phyloP scores from a whole-genome alignment of 1,140 invertebrate species.

The Zaprionus vittiger region DNA sequence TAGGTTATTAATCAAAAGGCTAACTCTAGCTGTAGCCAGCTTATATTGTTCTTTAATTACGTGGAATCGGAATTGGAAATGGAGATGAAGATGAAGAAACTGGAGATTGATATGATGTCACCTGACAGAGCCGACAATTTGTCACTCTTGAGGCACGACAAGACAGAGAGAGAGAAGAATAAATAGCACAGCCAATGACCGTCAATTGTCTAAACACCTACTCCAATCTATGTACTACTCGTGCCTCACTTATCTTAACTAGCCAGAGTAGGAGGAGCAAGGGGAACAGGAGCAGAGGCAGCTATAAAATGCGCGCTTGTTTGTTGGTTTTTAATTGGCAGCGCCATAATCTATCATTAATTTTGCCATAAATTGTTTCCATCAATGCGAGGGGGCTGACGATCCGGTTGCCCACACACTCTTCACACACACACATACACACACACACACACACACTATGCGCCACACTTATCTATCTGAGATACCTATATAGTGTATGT shows the following conservation, averaged over 20 bases:
- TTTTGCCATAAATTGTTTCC: slow-evolving; percentile 82
- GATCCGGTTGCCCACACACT: slow-evolving; percentile 64
- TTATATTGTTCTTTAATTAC: slow-evolving; percentile 78
- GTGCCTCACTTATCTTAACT: slow-evolving; percentile 18
- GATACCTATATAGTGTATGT: not conserved
- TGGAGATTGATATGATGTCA: slow-evolving; percentile 69
- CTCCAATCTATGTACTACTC: slow-evolving; percentile 48
- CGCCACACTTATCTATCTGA: slow-evolving; percentile 22
- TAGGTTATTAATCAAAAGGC: slow-evolving; percentile 73
- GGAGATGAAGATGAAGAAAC: slow-evolving; percentile 2
- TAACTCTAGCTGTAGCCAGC: slow-evolving; percentile 29
- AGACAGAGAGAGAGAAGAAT: slow-evolving; percentile 17
- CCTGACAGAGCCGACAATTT: slow-evolving; percentile 50
- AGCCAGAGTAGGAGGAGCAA: not conserved
- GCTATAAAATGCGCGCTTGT: slow-evolving; percentile 77
- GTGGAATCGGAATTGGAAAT: slow-evolving; percentile 47
- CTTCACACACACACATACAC: slow-evolving; percentile 3
- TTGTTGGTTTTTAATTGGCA: slow-evolving; percentile 83
- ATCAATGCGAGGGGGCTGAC: slow-evolving; percentile 77
- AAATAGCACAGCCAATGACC: slow-evolving; percentile 57
- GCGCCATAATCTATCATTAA: slow-evolving; percentile 83
- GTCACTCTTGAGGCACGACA: slow-evolving; percentile 52
- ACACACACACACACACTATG: not conserved
- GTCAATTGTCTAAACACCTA: slow-evolving; percentile 77
- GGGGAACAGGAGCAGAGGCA: slow-evolving; percentile 17